Base-by-base conservation (phyloP, 92 coral and sea anemone genomes). In the Phenganax subtilis region DNA sequence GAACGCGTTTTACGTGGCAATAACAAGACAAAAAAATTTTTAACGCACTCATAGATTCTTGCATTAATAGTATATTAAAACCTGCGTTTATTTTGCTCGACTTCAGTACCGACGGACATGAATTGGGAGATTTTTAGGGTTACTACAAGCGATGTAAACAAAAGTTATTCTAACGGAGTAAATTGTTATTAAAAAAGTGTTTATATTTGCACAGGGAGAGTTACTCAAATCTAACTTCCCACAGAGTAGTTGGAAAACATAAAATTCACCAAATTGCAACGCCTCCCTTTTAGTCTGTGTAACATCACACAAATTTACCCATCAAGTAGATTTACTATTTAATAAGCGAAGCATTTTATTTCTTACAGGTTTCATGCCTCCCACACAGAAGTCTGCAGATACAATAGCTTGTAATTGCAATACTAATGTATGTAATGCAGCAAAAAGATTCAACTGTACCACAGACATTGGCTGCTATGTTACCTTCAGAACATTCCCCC, bases 351-450 rank as follows among this genome's bases (percentile, higher is more conserved):
- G 12, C 73, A 11, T 15, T 5, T 11, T 73, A 8, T 51, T 73
- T 73, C 30, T 64, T 78, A 63, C 51, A 78, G 29, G 15, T 61
- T 76, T 61, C 29, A 17, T 61, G 0, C 47, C 54, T 59, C 81
- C 69, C 10, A 2, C 29, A 27, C 54, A 28, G 6, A 16, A 27
- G 51, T 3, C 3, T 2, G 4, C 7, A n/a, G 31, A 57, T 11
- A 54, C 80, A 44, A 37, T 30, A 1, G 51, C 52, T 9, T 78
- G 82, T 59, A 61, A 78, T 44, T 78, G 82, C 17, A 78, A 78
- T 57, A 67, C 29, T 7, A 15, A n/a, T 1, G 9, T 31, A 6
- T 78, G 82, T 28, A 30, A 6, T 0, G 10, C 54, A 11, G 5
- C 51, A 9, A 29, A 57, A 12, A 47, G 27, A n/a, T 27, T 9